Evolutionary conservation across 1,140 invertebrate genomes (phyloP), one percentile per base, ranked within the genome.

Genomic region (Sogatella furcifera): DNA sequence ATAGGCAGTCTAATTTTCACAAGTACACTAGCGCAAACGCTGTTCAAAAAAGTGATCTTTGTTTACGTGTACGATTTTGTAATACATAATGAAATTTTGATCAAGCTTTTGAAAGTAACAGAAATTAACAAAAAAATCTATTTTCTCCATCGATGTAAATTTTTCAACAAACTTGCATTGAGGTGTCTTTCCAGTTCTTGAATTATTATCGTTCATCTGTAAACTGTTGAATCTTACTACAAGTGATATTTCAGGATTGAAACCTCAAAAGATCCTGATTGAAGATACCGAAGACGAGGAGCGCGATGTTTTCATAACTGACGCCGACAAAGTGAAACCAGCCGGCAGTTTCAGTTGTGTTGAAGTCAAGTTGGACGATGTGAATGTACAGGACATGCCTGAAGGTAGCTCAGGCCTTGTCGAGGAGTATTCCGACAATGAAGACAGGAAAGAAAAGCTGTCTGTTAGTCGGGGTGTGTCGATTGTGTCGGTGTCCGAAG

Each of bases 401-500:
- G 43, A 24, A 15, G 53, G 55, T 15, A 60, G 55, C 28, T 63
- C 61, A 22, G 76, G 76, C 9, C 72, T 79, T 21, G 77, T 80
- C 31, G 78, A 80, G 65, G 63, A 64, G 46, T 64, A 57, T 62
- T 62, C 63, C 15, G 60, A 64, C 31, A 62, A 38, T 44, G 60
- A 71, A 64, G 67, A 72, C 22, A 57, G 54, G 53, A 46, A 38
- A 52, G 49, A 66, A 19, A 77, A 70, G 64, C 65, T 77, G 14
- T 64, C 64, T 14, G 68, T 75, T 0, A 80, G 77, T 67, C 75
- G 80, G 63, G 78, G 78, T 4, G 70, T 84, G 15, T 84, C 83
- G 0, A 84, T 85, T 5, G 76, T 80, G 21, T 84, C 82, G 0
- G 71, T 83, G 11, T 83, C 82, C 0, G 83, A 84, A 68, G 83